Base-by-base conservation (phyloP, 1,140 invertebrate genomes). In the Caenorhabditis remanei region DNA sequence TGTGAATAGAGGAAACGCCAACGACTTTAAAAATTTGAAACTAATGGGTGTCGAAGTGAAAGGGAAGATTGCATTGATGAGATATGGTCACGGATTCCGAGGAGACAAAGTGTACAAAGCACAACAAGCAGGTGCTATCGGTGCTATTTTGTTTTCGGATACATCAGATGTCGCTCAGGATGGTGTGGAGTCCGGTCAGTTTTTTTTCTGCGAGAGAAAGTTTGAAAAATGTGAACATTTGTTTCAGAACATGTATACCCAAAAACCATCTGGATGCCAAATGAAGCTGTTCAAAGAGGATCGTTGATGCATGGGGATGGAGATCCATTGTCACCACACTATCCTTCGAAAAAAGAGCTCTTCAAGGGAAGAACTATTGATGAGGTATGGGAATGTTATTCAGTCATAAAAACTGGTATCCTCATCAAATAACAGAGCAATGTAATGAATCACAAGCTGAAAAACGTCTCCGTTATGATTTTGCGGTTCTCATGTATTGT, bases 61-160 rank as follows among this genome's bases (percentile, higher is more conserved):
- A 71, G 88, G 86, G n/a, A 88, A 88, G 61, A 89, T 89, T 43
- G 86, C 87, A 2, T 56, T 89, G 82, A 87, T 89, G 83, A 84
- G 88, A 83, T 91, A 92, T 55, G 88, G 90, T 21, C 32, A 75
- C 56, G 89, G 85, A 2, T 92, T 90, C 46, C 86, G 92, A 16
- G 92, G 90, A 0, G 87, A 89, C 48, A 92, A 92, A 88, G 89
- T 92, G 4, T 56, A 87, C 14, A 43, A 85, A 55, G 91, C 91
- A 2, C 83, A 90, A 48, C 19, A 63, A 46, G 19, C 82, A n/a
- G 92, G 91, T 53, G 91, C 91, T n/a, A 86, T 92, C 32, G 92
- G 91, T 16, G 92, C 88, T 8, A 90, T 92, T 61, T 63, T 92
- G 13, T 92, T 89, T 87, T 92, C 92, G 14, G 92, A 92, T 87